Evolutionary conservation across 2,113 vertebrate species (phyloP), one percentile per base, ranked within the genome.

Genomic region (Seriola rivoliana): DNA sequence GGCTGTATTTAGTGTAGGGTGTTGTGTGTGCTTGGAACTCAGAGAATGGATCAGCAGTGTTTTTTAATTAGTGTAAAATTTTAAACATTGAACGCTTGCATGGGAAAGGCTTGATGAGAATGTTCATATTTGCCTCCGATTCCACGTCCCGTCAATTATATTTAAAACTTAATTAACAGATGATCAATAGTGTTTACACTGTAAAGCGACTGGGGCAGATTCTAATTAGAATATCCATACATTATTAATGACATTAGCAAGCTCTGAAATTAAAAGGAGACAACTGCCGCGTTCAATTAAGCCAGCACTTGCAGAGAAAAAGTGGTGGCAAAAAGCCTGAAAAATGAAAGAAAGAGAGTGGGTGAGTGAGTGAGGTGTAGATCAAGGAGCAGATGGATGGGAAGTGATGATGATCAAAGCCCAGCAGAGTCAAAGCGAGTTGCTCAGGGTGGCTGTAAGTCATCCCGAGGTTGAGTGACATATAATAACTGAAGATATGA

Each of bases 101-200:
- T 59, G 73, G 34, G 46, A 72, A 91, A 62, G 79, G 59, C 82
- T 67, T 89, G 90, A 93, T 91, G 86, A 87, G 74, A 87, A 76
- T 80, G 85, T 88, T 91, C 91, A 86, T 90, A 91, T 92, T 93
- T 89, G 87, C 85, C 83, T 78, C 58, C 3, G 73, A 91, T 92
- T 82, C 84, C 78, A 78, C 71, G 87, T 92, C 80, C 89, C 81
- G 85, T 93, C 93, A 88, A 92, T 92, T 89, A 93, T 89, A 84
- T 92, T 93, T 91, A 94, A 95, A 95, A 93, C 91, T 94, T 94
- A 94, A 95, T 95, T 95, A 95, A 93, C 90, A 89, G 74, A 94
- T 94, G 93, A 95, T 96, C 95, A 94, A 94, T 95, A 95, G 93
- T 95, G 93, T 95, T 95, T 95, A 94, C 94, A 92, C 85, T 91